Evolutionary conservation across 2,113 vertebrate genomes (phyloP).

Genomic region (Mormyrus lacerda): DNA sequence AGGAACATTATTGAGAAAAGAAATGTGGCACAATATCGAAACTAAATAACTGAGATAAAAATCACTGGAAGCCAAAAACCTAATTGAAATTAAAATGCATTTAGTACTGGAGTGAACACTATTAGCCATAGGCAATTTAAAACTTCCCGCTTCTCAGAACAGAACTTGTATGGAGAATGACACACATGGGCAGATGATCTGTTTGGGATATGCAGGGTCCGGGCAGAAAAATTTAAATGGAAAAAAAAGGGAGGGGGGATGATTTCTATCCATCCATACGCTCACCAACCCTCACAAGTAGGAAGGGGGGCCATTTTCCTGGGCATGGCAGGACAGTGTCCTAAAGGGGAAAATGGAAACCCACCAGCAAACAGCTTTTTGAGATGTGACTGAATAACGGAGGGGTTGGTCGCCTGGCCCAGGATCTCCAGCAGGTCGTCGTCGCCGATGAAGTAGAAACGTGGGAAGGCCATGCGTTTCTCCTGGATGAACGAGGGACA

Average conservation of each 20-base stretch:
- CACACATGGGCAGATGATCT: neutral
- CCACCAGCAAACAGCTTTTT: conserved; percentile 96
- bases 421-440: conserved; percentile 95
- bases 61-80: neutral
- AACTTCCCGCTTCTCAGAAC: neutral
- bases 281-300: neutral
- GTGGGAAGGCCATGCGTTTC: conserved; percentile 90
- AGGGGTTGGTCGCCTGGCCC: conserved; percentile 85
- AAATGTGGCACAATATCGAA: neutral
- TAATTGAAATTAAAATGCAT: neutral
- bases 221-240: neutral
- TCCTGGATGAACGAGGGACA: conserved; percentile 62
- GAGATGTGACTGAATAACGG: conserved; percentile 90
- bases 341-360: neutral
- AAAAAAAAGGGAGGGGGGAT: neutral
- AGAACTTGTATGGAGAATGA: neutral
- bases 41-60: neutral
- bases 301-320: neutral
- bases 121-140: neutral
- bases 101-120: neutral
- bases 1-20: neutral
- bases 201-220: neutral
- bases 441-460: conserved; percentile 96
- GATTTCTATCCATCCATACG: neutral
- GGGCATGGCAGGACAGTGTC: neutral